Conservation (phyloP, 2,113 vertebrate species). For the Bettongia penicillata region DNA sequence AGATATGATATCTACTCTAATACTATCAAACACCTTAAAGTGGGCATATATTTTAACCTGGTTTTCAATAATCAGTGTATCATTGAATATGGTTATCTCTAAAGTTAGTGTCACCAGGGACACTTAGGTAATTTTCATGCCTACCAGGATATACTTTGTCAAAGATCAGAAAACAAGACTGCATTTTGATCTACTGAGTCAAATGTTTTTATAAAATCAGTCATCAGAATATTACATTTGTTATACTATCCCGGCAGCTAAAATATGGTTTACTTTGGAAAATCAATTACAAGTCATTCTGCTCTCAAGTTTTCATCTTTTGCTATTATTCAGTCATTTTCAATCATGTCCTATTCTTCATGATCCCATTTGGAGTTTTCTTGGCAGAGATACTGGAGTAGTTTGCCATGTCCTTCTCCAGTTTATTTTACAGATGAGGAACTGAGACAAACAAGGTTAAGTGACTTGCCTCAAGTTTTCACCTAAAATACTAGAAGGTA, state of each 20-base stretch:
- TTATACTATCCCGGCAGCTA: not conserved
- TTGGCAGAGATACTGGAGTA: not conserved
- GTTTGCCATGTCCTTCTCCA: not conserved
- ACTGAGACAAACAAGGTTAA: not conserved
- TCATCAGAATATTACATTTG: not conserved
- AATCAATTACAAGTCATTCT: not conserved
- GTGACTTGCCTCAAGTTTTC: not conserved
- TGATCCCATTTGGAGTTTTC: not conserved
- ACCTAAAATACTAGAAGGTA: not conserved
- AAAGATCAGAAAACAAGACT: not conserved
- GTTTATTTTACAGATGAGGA: not conserved
- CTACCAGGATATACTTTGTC: not conserved
- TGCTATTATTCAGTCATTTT: not conserved
- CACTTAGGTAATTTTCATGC: not conserved
- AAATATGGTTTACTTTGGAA: not conserved
- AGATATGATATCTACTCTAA: not conserved
- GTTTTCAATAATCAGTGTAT: not conserved
- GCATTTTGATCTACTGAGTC: not conserved
- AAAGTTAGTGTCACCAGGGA: not conserved
- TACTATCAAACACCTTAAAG: not conserved
- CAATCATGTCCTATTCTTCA: not conserved
- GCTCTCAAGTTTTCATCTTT: not conserved
- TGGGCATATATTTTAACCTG: not conserved
- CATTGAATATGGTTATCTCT: not conserved
- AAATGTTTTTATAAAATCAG: not conserved